Evolutionary conservation across 2,113 vertebrate genomes (phyloP).

Genomic region (Mustela nigripes): DNA sequence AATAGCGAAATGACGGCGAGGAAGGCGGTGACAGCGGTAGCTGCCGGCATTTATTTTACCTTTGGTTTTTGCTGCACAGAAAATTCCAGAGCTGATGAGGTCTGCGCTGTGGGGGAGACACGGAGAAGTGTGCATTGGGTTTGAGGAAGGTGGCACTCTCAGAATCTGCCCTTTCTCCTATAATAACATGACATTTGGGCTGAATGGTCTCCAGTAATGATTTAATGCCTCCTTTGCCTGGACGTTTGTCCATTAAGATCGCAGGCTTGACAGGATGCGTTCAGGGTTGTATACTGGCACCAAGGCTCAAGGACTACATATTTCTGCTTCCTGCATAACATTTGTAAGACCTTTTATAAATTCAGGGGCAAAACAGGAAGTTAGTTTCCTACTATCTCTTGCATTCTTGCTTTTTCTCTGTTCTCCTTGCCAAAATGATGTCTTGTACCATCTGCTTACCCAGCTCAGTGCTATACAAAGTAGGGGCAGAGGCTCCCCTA

Average conservation of each 20-base stretch:
- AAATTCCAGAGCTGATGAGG: neutral
- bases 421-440: neutral
- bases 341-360: neutral
- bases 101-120: neutral
- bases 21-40: conserved; percentile 34
- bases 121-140: accelerated
- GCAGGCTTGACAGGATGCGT: neutral
- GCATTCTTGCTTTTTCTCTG: neutral
- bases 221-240: neutral
- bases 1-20: neutral
- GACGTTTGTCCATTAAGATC: neutral
- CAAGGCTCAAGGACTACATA: neutral
- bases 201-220: neutral
- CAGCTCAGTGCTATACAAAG: neutral
- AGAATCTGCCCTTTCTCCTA: neutral
- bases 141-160: neutral
- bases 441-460: neutral
- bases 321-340: neutral
- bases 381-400: neutral
- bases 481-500: neutral
- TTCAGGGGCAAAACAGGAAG: neutral
- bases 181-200: neutral
- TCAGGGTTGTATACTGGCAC: neutral
- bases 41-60: conserved; percentile 38
- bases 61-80: conserved; percentile 33